Conservation (phyloP, 2,888 invertebrate species). For the Cabera pusaria region DNA sequence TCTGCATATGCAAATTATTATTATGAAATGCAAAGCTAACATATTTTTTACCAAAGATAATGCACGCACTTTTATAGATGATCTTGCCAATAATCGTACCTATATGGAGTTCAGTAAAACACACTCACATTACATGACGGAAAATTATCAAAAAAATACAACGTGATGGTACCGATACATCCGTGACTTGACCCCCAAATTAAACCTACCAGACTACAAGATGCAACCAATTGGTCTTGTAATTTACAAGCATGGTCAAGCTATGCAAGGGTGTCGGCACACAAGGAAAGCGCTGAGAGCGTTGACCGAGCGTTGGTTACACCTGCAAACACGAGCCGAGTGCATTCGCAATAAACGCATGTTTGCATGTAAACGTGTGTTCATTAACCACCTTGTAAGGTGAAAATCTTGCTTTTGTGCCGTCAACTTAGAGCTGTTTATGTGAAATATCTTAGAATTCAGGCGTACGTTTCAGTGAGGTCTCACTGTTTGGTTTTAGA, state of each 20-base stretch:
- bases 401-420: conserved; percentile 42
- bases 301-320: conserved; percentile 71
- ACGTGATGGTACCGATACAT: too few relatives aligned
- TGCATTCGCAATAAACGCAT: conserved; percentile 58
- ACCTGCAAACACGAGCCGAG: conserved; percentile 70
- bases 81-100: too few relatives aligned
- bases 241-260: conserved; percentile 31
- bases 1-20: too few relatives aligned
- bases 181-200: too few relatives aligned
- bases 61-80: too few relatives aligned
- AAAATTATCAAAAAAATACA: too few relatives aligned
- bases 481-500: conserved; percentile 4
- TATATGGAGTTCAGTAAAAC: too few relatives aligned
- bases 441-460: conserved; percentile 13
- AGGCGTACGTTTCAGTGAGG: conserved; percentile 6
- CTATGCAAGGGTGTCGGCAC: conserved; percentile 23
- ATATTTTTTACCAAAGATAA: too few relatives aligned
- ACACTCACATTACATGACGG: too few relatives aligned
- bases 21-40: too few relatives aligned
- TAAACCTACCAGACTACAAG: too few relatives aligned
- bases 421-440: conserved; percentile 26
- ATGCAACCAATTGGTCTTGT: too few relatives aligned
- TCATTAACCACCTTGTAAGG: conserved; percentile 52
- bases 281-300: conserved; percentile 49
- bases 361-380: conserved; percentile 48